Evolutionary conservation across 2,797 vertebrate species (phyloP), one percentile per base, ranked within the genome.

Genomic region (Falco rusticolus): DNA sequence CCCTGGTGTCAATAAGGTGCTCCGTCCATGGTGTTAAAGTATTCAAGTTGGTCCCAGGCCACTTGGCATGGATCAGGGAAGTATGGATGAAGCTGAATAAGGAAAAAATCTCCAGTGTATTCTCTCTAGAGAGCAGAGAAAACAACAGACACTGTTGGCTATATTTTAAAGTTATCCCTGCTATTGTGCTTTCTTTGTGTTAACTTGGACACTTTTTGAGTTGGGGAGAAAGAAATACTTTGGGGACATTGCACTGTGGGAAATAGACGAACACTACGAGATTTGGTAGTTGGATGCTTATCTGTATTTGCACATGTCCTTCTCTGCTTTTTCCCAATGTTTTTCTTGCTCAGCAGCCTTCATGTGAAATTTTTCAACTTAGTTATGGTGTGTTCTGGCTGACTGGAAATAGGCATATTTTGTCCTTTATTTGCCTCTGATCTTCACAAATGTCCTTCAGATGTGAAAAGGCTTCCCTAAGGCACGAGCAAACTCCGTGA

Each of bases 391-490:
- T 66, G 20, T 61, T 83, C 71, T 89, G 51, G 16, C 25, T 91
- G 53, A 90, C 51, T 90, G 68, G 57, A 87, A 94, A 39, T 60
- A 90, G 28, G 65, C 26, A 17, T 56, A 69, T 29, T 85, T 69
- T 86, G 63, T 84, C 20, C 2, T 91, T 84, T 86, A 20, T 93
- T 94, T 17, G 5, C 10, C 8, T 93, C 53, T 83, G 56, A 87
- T 95, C 60, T 94, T 90, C 74, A 82, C 60, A 78, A 93, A 85
- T 34, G 47, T 90, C 66, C 78, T 93, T 96, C 81, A 95, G 53
- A 78, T 72, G 11, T 85, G 65, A 92, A 94, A 79, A 48, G 34
- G 15, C 54, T 86, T 93, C 87, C 72, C 61, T 72, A 88, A 92
- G 76, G 89, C 90, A 60, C 56, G 39, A 91, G 47, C 22, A 66